Percentiles rank a stretch among this genome's conserved stretches.
These are phyloP conservation scores for Apteryx mantelli DNA, from an alignment of 2,113 vertebrate species.

Conservation along the genomic window DNA sequence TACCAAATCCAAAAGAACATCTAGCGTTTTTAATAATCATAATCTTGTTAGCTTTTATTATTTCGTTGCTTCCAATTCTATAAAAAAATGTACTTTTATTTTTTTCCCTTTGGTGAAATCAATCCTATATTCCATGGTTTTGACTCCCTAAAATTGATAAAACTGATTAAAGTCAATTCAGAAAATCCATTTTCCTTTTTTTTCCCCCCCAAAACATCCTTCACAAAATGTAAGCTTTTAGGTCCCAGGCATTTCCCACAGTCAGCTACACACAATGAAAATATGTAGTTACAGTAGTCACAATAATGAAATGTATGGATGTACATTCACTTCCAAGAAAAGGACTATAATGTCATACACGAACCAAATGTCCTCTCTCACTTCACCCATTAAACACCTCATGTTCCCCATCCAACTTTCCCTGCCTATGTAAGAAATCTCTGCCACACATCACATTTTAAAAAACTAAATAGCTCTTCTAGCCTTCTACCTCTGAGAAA, in stretches of 20 bases:
- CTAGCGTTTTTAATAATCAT: not conserved
- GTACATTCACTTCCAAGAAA: not conserved
- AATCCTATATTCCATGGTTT: not conserved
- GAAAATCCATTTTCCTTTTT: not conserved
- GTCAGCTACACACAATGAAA: not conserved
- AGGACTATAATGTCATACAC: not conserved
- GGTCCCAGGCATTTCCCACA: not conserved
- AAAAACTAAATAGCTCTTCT: too few species aligned
- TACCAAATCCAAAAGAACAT: not conserved
- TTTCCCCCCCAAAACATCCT: not conserved
- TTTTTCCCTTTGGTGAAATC: not conserved
- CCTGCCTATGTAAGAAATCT: too few species aligned
- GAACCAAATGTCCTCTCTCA: too few species aligned
- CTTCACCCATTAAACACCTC: too few species aligned
- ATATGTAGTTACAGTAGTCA: not conserved
- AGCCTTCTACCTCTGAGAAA: too few species aligned
- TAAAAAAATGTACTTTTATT: not conserved
- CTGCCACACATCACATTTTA: too few species aligned
- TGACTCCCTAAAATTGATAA: not conserved
- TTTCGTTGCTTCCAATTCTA: not conserved
- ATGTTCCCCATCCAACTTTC: too few species aligned
- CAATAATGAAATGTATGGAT: too few species aligned
- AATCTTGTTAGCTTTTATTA: not conserved
- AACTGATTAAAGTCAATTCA: not conserved
- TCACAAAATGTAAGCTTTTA: not conserved